These are phyloP conservation scores for Pseudoatta argentina DNA, from an alignment of 1,140 invertebrate genomes.

Conservation along the genomic window DNA sequence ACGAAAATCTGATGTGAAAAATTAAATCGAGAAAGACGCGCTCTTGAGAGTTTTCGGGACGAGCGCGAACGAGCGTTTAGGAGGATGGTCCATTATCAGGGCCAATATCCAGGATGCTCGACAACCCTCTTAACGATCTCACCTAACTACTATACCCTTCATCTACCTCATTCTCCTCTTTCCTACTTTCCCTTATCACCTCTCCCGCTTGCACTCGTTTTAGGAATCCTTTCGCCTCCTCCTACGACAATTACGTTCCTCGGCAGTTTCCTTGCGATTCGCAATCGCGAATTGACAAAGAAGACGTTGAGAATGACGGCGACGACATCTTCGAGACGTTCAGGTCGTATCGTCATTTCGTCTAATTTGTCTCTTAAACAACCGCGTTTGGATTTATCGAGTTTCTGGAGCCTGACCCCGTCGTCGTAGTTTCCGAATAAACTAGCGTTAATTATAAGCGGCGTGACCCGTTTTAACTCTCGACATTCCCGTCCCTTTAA, in stretches of 20 bases:
- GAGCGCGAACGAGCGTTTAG: constrained; percentile 72
- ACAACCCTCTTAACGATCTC: constrained; percentile 71
- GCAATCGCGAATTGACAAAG: constrained; percentile 55
- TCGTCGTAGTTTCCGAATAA: constrained; percentile 46
- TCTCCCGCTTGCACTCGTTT: constrained; percentile 16
- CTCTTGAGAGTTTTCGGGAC: constrained; percentile 61
- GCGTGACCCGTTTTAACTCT: constrained; percentile 33
- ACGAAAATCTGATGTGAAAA: not conserved
- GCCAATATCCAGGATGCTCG: constrained; percentile 76
- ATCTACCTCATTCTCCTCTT: constrained; percentile 58
- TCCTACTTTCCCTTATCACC: constrained; percentile 41
- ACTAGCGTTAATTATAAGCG: constrained; percentile 69
- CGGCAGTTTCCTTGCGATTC: constrained; percentile 43
- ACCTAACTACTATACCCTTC: constrained; percentile 36
- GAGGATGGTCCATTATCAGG: constrained; percentile 73
- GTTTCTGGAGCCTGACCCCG: constrained; percentile 18
- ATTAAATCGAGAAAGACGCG: not conserved
- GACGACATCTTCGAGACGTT: constrained; percentile 4
- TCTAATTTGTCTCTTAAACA: constrained; percentile 64
- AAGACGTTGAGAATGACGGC: constrained; percentile 10
- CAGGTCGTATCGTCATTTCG: constrained; percentile 30
- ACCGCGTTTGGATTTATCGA: constrained; percentile 66
- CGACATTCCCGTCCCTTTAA: not conserved
- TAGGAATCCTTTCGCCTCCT: constrained; percentile 42
- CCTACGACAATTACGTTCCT: constrained; percentile 51